Base-by-base conservation (phyloP, 2,888 invertebrate species). In the Falcaria lacertinaria region DNA sequence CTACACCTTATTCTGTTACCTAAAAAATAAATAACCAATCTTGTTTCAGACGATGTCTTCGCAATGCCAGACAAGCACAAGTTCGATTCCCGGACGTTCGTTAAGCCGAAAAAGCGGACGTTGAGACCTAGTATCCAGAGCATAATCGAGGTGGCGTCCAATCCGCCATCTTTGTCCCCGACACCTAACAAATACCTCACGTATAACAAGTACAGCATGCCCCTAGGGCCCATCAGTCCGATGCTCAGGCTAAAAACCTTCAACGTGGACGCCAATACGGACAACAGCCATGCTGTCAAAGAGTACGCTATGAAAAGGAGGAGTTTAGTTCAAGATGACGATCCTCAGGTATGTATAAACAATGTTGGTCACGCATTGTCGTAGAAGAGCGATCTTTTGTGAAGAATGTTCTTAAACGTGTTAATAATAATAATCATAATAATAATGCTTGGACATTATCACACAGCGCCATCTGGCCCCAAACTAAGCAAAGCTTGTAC, bases 11-110 rank as follows among this genome's bases (percentile, higher is more conserved):
- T n/a, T n/a, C n/a, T n/a, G n/a, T n/a, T n/a, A n/a, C n/a, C n/a
- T n/a, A 28, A 11, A 11, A 28, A 28, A 7, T 28, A 28, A 28
- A 7, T 11, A 28, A 7, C 6, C 28, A 7, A 1, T 41, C 57
- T 64, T 68, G 55, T 73, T 80, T 1, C 69, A 87, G 88, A 71
- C 69, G 77, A 85, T 47, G 44, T 69, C 57, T 63, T 76, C 52
- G 52, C 80, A 34, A 41, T 74, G 49, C 77, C 84, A 48, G 84
- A 90, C 66, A 89, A 81, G 52, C 89, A 89, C 64, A 89, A 86
- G 48, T 91, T 94, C 60, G 93, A 94, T 67, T 92, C 93, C 0
- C 86, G 94, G 60, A 94, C 94, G 7, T 94, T 92, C 72, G 93
- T 93, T 41, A 90, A 91, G 57, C 92, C 93, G 15, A 94, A 94